Percentiles rank a stretch among this genome's conserved stretches.
Evolutionary conservation across 2,113 vertebrate species (phyloP).

Genomic region (Octodon degus): DNA sequence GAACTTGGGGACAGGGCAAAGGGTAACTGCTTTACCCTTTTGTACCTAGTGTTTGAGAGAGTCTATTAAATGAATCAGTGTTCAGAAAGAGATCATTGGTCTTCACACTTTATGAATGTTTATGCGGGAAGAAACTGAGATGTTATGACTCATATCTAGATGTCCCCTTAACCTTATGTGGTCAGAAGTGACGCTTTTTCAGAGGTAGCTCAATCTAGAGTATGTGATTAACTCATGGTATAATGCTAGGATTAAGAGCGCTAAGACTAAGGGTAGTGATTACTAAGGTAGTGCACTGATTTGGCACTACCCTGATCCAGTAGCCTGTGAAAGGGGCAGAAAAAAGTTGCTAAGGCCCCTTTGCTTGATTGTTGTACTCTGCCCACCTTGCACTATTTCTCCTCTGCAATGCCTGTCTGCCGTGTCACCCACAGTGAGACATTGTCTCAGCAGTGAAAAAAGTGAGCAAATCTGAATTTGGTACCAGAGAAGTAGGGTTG

Average conservation of each 20-base stretch:
- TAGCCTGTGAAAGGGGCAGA: not conserved
- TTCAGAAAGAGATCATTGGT: slow-evolving; percentile 14
- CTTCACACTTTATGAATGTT: not conserved
- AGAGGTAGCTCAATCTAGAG: not conserved
- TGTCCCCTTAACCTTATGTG: not conserved
- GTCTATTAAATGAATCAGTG: slow-evolving; percentile 13
- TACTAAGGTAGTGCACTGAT: not conserved
- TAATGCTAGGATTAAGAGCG: not conserved
- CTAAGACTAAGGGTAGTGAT: not conserved
- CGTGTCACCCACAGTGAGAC: not conserved
- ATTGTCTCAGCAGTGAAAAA: not conserved
- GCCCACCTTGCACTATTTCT: not conserved
- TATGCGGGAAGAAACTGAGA: not conserved
- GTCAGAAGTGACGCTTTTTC: not conserved
- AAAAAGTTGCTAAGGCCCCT: not conserved
- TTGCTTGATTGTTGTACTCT: not conserved
- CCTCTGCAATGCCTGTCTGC: not conserved
- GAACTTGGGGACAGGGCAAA: not conserved
- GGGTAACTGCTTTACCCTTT: not conserved
- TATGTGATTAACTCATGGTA: not conserved
- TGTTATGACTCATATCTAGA: not conserved
- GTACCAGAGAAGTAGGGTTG: not conserved
- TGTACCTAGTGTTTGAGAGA: not conserved
- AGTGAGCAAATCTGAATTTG: not conserved
- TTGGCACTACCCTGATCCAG: not conserved